A percentile compares a stretch with the other conserved stretches of the same genome.
Conservation (phyloP, 2,797 vertebrate species). For the Sebastiscus albofasciatus region DNA sequence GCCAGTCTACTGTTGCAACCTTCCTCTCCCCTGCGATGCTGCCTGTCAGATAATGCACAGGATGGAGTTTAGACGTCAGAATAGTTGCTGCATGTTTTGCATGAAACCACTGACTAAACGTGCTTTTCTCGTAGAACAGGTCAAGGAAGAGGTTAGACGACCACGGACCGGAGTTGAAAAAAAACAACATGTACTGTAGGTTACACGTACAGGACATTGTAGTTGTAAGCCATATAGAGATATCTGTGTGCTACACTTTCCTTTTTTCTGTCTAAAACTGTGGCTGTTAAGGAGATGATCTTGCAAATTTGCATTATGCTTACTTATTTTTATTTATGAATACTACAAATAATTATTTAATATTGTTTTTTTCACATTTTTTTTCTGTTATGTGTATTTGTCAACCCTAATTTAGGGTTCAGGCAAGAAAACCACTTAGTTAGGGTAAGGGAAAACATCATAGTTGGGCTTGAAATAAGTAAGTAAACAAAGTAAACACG, state of each 20-base stretch:
- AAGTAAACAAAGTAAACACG: no score
- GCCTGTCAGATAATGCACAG: slow-evolving; percentile 40
- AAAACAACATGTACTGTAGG: no score
- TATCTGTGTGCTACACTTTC: no score
- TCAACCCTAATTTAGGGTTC: no score
- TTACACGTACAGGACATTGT: no score
- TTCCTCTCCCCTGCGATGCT: not conserved
- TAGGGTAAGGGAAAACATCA: no score
- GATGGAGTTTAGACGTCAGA: slow-evolving; percentile 4
- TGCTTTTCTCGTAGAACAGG: not conserved
- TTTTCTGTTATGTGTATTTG: not conserved
- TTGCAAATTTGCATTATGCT: not conserved
- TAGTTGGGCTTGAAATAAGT: no score
- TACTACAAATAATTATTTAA: not conserved
- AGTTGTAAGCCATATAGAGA: no score
- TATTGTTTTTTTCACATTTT: not conserved
- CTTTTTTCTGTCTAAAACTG: no score
- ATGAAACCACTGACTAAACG: not conserved
- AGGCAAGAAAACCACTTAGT: no score
- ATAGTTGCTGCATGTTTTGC: not conserved
- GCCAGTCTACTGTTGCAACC: slow-evolving; percentile 1
- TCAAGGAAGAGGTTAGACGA: not conserved
- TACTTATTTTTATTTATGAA: not conserved
- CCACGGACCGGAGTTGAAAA: no score
- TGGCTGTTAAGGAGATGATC: no score